Evolutionary conservation across 1,140 invertebrate genomes (phyloP).

Genomic region (Drosophila virilis): DNA sequence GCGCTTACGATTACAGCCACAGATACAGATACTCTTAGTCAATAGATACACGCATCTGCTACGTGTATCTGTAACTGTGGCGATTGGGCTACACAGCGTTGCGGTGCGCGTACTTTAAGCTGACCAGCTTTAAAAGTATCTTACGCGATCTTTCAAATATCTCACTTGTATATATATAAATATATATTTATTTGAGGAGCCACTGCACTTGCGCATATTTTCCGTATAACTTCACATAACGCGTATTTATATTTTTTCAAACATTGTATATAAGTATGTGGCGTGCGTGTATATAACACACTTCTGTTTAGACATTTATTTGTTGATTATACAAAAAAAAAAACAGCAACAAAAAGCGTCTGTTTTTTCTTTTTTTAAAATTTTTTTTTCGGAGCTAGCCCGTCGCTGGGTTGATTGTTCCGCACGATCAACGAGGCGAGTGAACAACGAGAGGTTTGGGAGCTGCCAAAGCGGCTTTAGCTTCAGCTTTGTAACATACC

Average conservation of each 20-base stretch:
- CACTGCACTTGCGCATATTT: constrained; percentile 14
- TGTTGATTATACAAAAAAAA: constrained; percentile 48
- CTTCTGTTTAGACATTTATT: constrained; percentile 47
- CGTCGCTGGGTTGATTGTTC: constrained; percentile 42
- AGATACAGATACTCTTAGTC: constrained; percentile 9
- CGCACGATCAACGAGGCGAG: constrained; percentile 49
- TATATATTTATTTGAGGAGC: constrained; percentile 2
- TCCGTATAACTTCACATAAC: constrained; percentile 18
- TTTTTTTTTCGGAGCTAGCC: constrained; percentile 38
- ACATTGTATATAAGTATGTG: constrained; percentile 19
- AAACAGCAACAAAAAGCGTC: constrained; percentile 37
- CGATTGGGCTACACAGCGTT: constrained; percentile 7
- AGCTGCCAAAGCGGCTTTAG: constrained; percentile 39
- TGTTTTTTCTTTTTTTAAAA: constrained; percentile 37
- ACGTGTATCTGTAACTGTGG: constrained; percentile 42
- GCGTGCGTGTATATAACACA: constrained; percentile 46
- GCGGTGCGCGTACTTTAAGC: not conserved
- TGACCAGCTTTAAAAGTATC: not conserved
- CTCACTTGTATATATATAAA: not conserved
- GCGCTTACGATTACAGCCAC: constrained; percentile 57
- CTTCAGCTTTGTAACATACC: constrained; percentile 52
- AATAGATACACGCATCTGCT: constrained; percentile 32
- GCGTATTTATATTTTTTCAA: constrained; percentile 9
- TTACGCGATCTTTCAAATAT: constrained; percentile 2
- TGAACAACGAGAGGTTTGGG: constrained; percentile 32